Conservation (phyloP, 2,113 vertebrate genomes). For the Ailuropoda melanoleuca region DNA sequence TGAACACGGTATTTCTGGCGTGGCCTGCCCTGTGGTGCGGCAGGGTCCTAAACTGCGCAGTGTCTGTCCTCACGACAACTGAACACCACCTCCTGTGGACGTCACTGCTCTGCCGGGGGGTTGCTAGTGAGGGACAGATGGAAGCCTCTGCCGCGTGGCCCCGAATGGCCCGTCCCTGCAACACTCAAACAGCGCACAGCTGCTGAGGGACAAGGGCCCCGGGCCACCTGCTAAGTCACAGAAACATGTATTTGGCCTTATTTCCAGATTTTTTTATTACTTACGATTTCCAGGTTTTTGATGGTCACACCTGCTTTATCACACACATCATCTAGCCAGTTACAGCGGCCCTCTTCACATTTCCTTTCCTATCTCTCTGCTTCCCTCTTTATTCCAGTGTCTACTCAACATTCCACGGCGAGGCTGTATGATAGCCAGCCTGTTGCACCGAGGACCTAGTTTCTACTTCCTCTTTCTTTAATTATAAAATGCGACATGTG, state of each 20-base stretch:
- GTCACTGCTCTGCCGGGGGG: neutral
- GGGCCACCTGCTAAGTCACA: neutral
- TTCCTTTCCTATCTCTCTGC: neutral
- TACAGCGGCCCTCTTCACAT: neutral
- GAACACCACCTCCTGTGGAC: neutral
- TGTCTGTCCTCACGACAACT: neutral
- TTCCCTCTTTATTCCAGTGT: neutral
- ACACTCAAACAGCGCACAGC: neutral
- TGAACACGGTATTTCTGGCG: neutral
- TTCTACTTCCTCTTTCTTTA: neutral
- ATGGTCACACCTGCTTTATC: neutral
- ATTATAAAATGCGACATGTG: neutral
- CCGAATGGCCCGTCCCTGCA: accelerated
- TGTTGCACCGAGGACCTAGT: neutral
- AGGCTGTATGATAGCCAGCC: neutral
- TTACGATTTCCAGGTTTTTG: neutral
- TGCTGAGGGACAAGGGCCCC: accelerated
- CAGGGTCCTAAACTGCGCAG: too few relatives aligned
- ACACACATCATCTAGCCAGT: neutral
- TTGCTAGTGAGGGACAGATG: neutral
- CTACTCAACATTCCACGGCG: neutral
- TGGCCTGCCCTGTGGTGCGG: accelerated
- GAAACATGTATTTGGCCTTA: neutral
- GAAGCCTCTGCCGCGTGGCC: neutral
- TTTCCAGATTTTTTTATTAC: neutral